These are phyloP conservation scores for Heloderma charlesbogerti DNA, from an alignment of 2,113 vertebrate species.

Conservation along the genomic window DNA sequence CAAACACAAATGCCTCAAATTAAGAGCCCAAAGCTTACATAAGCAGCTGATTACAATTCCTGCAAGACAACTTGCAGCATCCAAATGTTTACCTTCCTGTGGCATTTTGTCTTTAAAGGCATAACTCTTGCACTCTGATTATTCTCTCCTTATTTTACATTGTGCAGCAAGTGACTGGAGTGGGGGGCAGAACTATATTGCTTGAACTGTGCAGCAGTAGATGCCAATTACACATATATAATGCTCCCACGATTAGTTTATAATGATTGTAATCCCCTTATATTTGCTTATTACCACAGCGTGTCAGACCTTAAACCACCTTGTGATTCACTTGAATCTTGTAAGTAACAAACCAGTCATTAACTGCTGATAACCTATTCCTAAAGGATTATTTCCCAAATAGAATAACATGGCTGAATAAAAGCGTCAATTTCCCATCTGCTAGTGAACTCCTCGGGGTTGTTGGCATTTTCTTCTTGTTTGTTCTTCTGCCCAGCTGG, in stretches of 20 bases:
- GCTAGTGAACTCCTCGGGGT: not conserved
- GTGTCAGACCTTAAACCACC: constrained; percentile 46
- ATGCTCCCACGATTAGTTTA: constrained; percentile 61
- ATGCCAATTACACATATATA: constrained; percentile 72
- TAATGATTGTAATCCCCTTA: constrained; percentile 65
- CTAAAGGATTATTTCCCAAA: constrained; percentile 28
- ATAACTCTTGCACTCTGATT: constrained; percentile 45
- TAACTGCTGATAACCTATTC: constrained; percentile 45
- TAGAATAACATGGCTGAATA: constrained; percentile 1
- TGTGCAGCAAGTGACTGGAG: constrained; percentile 66
- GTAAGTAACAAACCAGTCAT: constrained; percentile 21
- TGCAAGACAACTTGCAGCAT: not conserved
- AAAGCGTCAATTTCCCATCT: fast-evolving
- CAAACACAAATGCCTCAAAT: not conserved
- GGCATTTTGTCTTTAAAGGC: not conserved
- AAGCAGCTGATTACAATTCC: not conserved
- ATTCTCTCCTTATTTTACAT: constrained; percentile 44
- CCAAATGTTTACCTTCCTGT: not conserved
- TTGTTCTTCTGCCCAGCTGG: not conserved
- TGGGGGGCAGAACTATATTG: constrained; percentile 16
- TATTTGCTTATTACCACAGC: constrained; percentile 61
- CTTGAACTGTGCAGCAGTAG: constrained; percentile 60
- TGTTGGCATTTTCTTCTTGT: not conserved
- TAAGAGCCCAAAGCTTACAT: not conserved
- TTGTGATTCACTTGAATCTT: constrained; percentile 44